phyloP scores from a whole-genome alignment of 2,113 vertebrate genomes.

The Chionis minor region DNA sequence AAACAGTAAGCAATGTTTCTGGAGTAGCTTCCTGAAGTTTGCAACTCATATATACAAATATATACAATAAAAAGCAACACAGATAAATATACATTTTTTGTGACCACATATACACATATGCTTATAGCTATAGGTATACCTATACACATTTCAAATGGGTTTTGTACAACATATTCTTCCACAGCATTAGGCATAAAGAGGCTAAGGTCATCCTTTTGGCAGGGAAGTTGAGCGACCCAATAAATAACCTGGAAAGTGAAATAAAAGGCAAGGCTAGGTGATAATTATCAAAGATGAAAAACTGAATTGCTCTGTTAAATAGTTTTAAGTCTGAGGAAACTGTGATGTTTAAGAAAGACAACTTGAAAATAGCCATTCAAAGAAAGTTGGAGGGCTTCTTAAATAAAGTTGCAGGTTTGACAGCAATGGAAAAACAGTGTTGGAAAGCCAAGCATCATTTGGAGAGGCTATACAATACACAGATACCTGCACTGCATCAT shows the following conservation, averaged over 20 bases:
- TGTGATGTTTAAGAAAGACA: neutral
- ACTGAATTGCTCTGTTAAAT: neutral
- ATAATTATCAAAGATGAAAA: neutral
- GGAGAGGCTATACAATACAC: neutral
- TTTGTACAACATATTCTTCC: neutral
- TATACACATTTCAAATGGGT: neutral
- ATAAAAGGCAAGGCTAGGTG: neutral
- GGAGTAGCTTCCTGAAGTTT: neutral
- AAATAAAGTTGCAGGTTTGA: neutral
- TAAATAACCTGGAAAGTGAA: neutral
- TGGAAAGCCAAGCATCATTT: neutral
- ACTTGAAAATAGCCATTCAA: neutral
- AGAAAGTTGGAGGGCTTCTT: neutral
- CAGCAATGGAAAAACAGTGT: neutral
- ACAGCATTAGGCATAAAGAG: neutral
- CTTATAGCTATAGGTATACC: neutral
- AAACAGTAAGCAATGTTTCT: neutral
- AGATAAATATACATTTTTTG: neutral
- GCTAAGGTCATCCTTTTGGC: neutral
- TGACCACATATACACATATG: neutral
- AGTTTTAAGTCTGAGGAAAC: neutral
- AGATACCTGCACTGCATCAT: neutral
- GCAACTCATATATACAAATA: neutral
- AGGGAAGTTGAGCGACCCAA: neutral
- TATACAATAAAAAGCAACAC: neutral